Evolutionary conservation across 2,888 invertebrate genomes (phyloP).

Genomic region (Erynnis tages): DNA sequence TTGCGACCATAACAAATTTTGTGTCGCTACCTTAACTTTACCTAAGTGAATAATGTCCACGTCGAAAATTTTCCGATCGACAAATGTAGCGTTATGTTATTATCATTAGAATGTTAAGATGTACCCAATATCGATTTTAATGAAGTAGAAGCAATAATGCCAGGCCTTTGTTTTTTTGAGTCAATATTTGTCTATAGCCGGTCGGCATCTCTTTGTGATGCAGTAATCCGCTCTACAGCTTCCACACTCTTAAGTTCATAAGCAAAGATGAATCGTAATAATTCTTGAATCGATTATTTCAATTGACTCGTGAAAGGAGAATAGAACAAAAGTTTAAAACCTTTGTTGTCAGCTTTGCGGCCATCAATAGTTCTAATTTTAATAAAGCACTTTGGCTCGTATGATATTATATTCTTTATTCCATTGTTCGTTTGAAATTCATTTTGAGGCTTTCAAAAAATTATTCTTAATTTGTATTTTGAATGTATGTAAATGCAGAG

Average conservation of each 20-base stretch:
- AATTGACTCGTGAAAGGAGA: slow-evolving; percentile 56
- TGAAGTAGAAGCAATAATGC: slow-evolving; percentile 45
- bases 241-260: slow-evolving; percentile 60
- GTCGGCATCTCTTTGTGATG: slow-evolving; percentile 70
- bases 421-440: slow-evolving; percentile 49
- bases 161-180: slow-evolving; percentile 69
- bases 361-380: slow-evolving; percentile 38
- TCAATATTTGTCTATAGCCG: slow-evolving; percentile 78
- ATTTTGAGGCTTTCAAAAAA: slow-evolving; percentile 21
- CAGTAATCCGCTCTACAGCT: slow-evolving; percentile 67
- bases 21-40: slow-evolving; percentile 16
- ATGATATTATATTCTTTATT: slow-evolving; percentile 44
- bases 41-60: slow-evolving; percentile 11
- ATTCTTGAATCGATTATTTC: slow-evolving; percentile 73
- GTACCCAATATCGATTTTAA: slow-evolving; percentile 45
- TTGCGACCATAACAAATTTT: slow-evolving; percentile 28
- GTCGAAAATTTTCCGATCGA: not conserved
- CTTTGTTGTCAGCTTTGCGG: slow-evolving; percentile 54
- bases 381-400: slow-evolving; percentile 45
- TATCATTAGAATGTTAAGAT: slow-evolving; percentile 16
- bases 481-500: not conserved
- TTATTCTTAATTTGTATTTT: slow-evolving; percentile 8
- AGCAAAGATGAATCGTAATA: slow-evolving; percentile 76
- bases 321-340: slow-evolving; percentile 60
- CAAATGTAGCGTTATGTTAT: not conserved